These are phyloP conservation scores for Halocaridina rubra DNA, from an alignment of 2,888 invertebrate genomes.

Conservation along the genomic window DNA sequence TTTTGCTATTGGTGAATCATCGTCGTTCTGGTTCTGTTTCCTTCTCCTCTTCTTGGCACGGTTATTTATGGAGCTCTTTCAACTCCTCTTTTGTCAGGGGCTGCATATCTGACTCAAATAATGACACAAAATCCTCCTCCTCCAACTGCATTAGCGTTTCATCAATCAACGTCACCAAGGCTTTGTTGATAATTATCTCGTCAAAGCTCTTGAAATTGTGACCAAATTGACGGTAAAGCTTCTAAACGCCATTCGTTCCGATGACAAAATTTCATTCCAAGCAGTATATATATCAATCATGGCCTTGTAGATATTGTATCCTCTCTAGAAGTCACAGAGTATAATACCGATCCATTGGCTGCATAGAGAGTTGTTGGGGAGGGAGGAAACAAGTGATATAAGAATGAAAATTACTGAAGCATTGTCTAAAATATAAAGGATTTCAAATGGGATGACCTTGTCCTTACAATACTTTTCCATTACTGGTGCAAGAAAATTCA, in stretches of 20 bases:
- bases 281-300: no score
- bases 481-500: neutral
- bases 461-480: neutral
- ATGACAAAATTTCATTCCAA: neutral
- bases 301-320: no score
- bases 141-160: no score
- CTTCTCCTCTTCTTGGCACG: neutral
- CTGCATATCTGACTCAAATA: neutral
- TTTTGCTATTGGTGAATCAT: neutral
- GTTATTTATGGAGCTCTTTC: neutral
- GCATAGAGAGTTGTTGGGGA: no score
- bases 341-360: no score
- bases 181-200: neutral
- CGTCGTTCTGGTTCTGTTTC: neutral
- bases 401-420: no score
- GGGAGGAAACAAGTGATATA: no score
- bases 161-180: neutral
- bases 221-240: neutral
- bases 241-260: neutral
- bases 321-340: no score
- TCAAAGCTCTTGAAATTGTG: neutral
- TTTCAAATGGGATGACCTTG: neutral
- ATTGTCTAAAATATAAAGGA: neutral
- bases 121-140: neutral
- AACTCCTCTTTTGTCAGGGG: neutral